Evolutionary conservation across 2,797 vertebrate genomes (phyloP).

Genomic region (Hipposideros larvatus): DNA sequence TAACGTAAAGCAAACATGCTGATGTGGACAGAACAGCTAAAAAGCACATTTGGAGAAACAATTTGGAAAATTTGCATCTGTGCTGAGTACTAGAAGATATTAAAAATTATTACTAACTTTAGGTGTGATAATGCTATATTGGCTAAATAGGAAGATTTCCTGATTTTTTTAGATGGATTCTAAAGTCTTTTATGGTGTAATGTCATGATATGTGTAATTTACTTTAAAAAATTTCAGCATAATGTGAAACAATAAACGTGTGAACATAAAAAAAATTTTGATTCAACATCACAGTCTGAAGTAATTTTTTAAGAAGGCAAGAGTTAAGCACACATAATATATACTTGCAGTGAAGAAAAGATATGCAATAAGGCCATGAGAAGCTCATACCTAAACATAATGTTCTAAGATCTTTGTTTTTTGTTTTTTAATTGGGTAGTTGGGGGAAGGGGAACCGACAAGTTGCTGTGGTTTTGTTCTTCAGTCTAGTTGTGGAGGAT

Average conservation of each 20-base stretch:
- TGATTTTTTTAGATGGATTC: neutral
- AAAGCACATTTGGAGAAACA: neutral
- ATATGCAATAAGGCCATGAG: neutral
- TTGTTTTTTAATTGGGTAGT: too few species aligned
- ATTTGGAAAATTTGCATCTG: neutral
- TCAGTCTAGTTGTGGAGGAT: too few species aligned
- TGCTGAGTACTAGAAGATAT: neutral
- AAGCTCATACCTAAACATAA: neutral
- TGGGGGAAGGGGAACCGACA: too few species aligned
- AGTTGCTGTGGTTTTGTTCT: too few species aligned
- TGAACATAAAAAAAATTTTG: neutral
- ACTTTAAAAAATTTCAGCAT: neutral
- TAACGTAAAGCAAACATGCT: accelerated
- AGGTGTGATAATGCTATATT: neutral
- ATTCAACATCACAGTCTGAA: neutral
- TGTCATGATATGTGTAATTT: accelerated
- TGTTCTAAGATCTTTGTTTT: too few species aligned
- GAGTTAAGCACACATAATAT: neutral
- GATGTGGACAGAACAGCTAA: too few species aligned
- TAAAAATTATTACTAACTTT: too few species aligned
- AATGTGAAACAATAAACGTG: neutral
- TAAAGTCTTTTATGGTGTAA: neutral
- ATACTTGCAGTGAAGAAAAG: neutral
- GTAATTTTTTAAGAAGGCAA: constrained; percentile 4
- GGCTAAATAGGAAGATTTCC: neutral